These are phyloP conservation scores for Drosophila neoperkinsi DNA, from an alignment of 2,888 invertebrate genomes.

Conservation along the genomic window DNA sequence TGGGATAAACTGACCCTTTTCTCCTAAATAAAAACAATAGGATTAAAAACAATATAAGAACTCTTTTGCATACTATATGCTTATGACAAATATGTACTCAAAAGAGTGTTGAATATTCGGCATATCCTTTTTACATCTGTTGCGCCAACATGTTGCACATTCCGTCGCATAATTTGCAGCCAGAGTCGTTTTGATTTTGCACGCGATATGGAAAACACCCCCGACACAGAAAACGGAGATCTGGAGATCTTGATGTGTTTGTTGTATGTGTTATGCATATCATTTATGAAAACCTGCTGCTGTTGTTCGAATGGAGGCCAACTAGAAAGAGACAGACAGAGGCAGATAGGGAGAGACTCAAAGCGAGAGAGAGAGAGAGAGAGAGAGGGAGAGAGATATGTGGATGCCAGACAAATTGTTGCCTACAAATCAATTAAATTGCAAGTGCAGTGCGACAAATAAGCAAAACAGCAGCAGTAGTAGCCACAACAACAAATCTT, in stretches of 20 bases:
- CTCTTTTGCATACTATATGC: background rate
- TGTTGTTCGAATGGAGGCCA: conserved; percentile 47
- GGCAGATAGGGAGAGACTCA: background rate
- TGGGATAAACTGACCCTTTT: no score
- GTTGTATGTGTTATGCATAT: conserved; percentile 25
- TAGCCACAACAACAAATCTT: conserved; percentile 58
- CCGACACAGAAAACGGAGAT: conserved; percentile 32
- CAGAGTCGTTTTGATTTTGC: conserved; percentile 30
- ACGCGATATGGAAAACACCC: conserved; percentile 48
- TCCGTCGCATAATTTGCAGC: conserved; percentile 14
- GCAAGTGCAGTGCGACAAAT: conserved; percentile 67
- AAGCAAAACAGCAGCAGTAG: conserved; percentile 48
- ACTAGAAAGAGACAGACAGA: conserved; percentile 5
- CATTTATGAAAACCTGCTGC: conserved; percentile 45
- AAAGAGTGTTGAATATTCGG: background rate
- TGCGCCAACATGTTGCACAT: conserved; percentile 41
- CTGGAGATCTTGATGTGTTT: conserved; percentile 33
- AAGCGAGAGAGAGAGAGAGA: conserved; percentile 3
- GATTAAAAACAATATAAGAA: background rate
- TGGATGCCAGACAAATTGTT: conserved; percentile 76
- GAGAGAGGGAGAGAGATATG: conserved; percentile 1
- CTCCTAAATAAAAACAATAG: no score
- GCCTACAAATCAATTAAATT: conserved; percentile 78
- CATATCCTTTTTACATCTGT: background rate
- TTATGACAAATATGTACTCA: background rate